A percentile compares a stretch with the other conserved stretches of the same genome.
Conservation (phyloP, 2,797 vertebrate species). For the Euphonia xanthogaster region DNA sequence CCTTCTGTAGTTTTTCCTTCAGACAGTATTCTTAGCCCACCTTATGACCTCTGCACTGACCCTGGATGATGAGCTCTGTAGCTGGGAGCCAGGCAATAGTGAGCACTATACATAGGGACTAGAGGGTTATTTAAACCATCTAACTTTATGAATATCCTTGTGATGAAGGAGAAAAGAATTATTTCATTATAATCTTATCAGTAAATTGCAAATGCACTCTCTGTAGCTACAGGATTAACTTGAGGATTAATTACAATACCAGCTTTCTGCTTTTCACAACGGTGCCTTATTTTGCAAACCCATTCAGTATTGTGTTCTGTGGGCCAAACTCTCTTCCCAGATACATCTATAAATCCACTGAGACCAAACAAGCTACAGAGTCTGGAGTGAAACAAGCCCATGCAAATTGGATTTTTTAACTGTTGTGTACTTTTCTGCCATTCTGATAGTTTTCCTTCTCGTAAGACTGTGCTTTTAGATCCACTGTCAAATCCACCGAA, state of each 20-base stretch:
- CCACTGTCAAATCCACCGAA: not conserved
- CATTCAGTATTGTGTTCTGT: not conserved
- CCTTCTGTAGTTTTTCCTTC: not conserved
- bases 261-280: constrained; percentile 20
- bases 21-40: not conserved
- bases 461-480: not conserved
- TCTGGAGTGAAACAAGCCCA: not conserved
- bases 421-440: not conserved
- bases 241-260: constrained; percentile 22
- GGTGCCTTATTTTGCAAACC: not conserved
- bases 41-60: not conserved
- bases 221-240: not conserved
- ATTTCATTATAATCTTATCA: not conserved
- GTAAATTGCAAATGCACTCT: not conserved
- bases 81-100: not conserved
- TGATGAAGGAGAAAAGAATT: not conserved
- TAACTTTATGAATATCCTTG: not conserved
- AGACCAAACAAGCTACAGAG: not conserved
- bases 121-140: not conserved
- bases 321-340: not conserved
- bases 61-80: not conserved
- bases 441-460: not conserved
- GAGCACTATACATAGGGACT: not conserved
- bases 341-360: not conserved
- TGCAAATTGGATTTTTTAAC: not conserved